Percentiles rank a stretch among this genome's conserved stretches.
Conservation (phyloP, 2,797 vertebrate genomes). For the Buceros bicornis region DNA sequence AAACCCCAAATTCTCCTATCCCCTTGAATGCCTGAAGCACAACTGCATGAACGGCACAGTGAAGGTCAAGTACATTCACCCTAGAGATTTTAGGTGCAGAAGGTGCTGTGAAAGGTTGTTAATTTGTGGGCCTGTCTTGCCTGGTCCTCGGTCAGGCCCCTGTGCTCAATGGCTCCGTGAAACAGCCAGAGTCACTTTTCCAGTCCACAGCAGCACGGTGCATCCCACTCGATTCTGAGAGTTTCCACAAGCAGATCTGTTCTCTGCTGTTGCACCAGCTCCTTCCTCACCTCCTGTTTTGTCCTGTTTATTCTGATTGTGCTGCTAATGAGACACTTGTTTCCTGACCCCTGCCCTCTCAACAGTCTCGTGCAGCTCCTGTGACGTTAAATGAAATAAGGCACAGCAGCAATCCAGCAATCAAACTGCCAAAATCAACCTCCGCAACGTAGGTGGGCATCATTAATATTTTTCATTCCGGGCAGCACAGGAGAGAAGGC, state of each 20-base stretch:
- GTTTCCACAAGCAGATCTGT: background rate
- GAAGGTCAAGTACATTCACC: background rate
- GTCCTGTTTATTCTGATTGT: background rate
- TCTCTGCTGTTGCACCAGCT: background rate
- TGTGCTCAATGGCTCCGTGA: background rate
- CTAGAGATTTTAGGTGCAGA: background rate
- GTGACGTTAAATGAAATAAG: constrained; percentile 11
- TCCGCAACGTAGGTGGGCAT: constrained; percentile 14
- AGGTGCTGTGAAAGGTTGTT: background rate
- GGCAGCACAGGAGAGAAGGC: background rate
- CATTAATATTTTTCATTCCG: constrained; percentile 1
- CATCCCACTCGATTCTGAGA: background rate
- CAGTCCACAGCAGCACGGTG: background rate
- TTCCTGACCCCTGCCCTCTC: constrained; percentile 36
- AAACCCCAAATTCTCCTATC: background rate
- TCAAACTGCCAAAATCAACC: constrained; percentile 19
- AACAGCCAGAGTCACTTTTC: background rate
- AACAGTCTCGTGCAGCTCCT: background rate
- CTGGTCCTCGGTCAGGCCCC: background rate
- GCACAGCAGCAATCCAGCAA: constrained; percentile 29
- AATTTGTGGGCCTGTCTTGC: background rate
- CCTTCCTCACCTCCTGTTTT: background rate
- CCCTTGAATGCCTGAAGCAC: background rate
- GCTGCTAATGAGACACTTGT: constrained; percentile 47
- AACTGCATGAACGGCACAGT: background rate